Evolutionary conservation across 1,140 invertebrate species (phyloP).

Genomic region (Euschistus heros): DNA sequence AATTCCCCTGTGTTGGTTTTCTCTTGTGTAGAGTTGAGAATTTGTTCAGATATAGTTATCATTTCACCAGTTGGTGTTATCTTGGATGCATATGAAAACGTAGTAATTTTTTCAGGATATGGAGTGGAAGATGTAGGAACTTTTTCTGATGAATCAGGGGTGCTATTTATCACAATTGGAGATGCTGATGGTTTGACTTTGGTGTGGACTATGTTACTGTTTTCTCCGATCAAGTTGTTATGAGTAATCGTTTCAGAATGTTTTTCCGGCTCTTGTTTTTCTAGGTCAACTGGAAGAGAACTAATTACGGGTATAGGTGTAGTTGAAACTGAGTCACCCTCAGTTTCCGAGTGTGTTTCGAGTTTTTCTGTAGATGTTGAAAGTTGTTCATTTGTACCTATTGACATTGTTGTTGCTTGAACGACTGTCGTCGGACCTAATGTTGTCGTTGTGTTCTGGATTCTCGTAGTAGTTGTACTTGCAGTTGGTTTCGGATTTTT

Average conservation of each 20-base stretch:
- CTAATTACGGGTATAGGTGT: no score
- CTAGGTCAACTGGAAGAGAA: no score
- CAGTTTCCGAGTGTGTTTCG: no score
- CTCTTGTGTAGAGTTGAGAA: neutral
- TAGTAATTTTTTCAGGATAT: constrained; percentile 24
- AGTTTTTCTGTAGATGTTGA: neutral
- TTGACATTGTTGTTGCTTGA: neutral
- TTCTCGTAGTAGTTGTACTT: constrained; percentile 33
- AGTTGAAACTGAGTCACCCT: no score
- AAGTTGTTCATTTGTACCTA: neutral
- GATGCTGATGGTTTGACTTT: constrained; percentile 14
- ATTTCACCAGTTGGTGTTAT: constrained; percentile 27
- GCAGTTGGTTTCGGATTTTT: constrained; percentile 13
- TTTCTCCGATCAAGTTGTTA: constrained; percentile 1
- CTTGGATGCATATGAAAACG: constrained; percentile 33
- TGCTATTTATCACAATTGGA: neutral
- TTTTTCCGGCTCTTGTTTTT: no score
- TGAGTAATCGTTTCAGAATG: no score
- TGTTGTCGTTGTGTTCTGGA: constrained; percentile 27
- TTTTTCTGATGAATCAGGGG: constrained; percentile 17
- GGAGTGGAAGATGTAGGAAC: constrained; percentile 23
- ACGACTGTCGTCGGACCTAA: neutral
- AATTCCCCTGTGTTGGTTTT: neutral
- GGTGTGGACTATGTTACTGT: neutral
- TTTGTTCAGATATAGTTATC: neutral